phyloP scores from a whole-genome alignment of 2,888 invertebrate species.

The Bellardia pandia region DNA sequence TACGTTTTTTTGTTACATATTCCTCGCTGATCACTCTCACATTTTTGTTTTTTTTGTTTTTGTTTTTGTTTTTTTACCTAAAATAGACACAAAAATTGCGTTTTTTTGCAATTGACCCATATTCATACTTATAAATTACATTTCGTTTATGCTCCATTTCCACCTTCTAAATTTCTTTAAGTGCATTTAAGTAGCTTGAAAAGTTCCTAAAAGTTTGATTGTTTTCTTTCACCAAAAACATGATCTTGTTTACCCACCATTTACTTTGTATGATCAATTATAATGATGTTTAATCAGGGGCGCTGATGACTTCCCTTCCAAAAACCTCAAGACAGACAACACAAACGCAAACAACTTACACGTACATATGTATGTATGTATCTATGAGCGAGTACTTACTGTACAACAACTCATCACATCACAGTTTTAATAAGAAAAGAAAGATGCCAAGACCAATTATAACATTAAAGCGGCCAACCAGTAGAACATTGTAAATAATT shows the following conservation, averaged over 20 bases:
- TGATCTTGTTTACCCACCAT: slow-evolving; percentile 41
- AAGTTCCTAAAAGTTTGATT: background rate
- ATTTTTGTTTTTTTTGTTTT: no score
- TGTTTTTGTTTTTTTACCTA: no score
- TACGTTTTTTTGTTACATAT: no score
- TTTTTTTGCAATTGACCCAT: no score
- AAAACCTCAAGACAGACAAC: background rate
- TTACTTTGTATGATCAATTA: slow-evolving; percentile 41
- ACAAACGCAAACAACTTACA: background rate
- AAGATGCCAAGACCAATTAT: slow-evolving; percentile 22
- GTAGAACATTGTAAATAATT: slow-evolving; percentile 25
- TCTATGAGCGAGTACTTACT: background rate
- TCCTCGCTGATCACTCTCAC: no score
- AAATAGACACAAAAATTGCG: no score
- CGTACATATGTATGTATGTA: background rate
- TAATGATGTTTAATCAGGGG: slow-evolving; percentile 48
- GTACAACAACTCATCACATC: slow-evolving; percentile 13
- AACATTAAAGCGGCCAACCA: slow-evolving; percentile 26
- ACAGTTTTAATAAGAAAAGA: slow-evolving; percentile 4
- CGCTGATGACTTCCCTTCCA: slow-evolving; percentile 43
- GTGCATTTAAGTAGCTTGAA: slow-evolving; percentile 8
- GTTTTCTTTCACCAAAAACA: slow-evolving; percentile 2
- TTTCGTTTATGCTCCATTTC: background rate
- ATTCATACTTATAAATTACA: no score
- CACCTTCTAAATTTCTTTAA: background rate